phyloP scores from a whole-genome alignment of 2,797 vertebrate species.

The Corythornis leucogaster region DNA sequence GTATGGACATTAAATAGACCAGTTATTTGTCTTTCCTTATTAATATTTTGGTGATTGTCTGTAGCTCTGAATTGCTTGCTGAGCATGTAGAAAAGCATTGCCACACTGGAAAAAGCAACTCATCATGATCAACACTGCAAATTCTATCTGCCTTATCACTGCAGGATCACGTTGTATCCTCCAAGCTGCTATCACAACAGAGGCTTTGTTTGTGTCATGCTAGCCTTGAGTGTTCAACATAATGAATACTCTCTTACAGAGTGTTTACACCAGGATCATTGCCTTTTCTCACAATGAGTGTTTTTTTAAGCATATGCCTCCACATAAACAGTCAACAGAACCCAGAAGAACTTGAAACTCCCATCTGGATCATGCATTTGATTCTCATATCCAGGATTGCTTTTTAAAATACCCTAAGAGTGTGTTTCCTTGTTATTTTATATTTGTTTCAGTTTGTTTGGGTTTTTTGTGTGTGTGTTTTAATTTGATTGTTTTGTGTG shows the following conservation, averaged over 20 bases:
- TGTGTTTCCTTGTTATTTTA: background rate
- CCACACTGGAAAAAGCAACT: background rate
- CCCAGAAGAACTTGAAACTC: slow-evolving; percentile 15
- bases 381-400: background rate
- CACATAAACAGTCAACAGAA: background rate
- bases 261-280: slow-evolving; percentile 2
- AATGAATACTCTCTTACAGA: slow-evolving; percentile 21
- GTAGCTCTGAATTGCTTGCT: background rate
- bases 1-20: background rate
- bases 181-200: slow-evolving; percentile 10
- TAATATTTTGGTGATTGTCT: background rate
- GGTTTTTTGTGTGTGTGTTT: no score
- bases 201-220: background rate
- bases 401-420: background rate
- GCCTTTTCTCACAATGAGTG: background rate
- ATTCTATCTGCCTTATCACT: slow-evolving; percentile 23
- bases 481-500: background rate
- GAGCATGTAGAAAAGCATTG: background rate
- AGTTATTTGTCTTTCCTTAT: background rate
- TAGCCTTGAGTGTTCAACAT: slow-evolving; percentile 4
- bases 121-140: background rate
- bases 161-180: slow-evolving; percentile 26
- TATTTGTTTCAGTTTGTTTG: background rate
- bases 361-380: background rate
- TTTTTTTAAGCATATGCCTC: background rate